Base-by-base conservation (phyloP, 2,797 vertebrate genomes). In the Platyrinchus mystaceus region DNA sequence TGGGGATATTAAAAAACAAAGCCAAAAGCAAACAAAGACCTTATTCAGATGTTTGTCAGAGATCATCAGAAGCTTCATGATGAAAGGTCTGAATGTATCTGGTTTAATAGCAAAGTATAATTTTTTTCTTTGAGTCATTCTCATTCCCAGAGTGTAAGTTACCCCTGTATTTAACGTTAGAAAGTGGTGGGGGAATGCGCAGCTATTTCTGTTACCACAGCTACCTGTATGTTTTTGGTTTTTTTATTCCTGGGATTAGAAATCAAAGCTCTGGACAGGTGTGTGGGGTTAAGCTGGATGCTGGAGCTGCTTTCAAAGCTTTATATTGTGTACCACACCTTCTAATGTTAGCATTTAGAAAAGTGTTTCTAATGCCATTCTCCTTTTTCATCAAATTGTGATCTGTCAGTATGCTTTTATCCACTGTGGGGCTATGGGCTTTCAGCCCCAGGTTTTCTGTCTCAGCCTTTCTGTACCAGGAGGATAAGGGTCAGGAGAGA, bases 131-230 rank as follows among this genome's bases (percentile, higher is more conserved):
- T 89, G 96, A 96, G 95, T 46, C 0, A 0, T 84, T 96, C 96
- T 96, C 93, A 93, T 97, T 96, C 94, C 90, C 95, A 87, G 95
- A 95, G 97, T 96, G 92, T 97, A 97, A 97, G 96, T 96, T 96
- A 96, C 92, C 91, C 89, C 94, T 80, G 89, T 67, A n/a, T 97
- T 97, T 95, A 95, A 97, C 34, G 19, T 84, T 94, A 86, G 75
- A 92, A 96, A 95, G 95, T 83, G 89, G 52, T 43, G 64, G 73
- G 73, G 53, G 52, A 26, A 69, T 79, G 44, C 2, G 0, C 58
- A 94, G 81, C 84, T 84, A 64, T 88, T 86, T 86, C 66, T 89
- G 49, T 93, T 92, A 62, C 68, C 58, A 77, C 83, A 93, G 87
- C 52, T 95, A 94, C 85, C 83, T 90, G 50, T 75, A 22, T 77